Conservation (phyloP, 2,113 vertebrate genomes). For the Pheucticus melanocephalus region DNA sequence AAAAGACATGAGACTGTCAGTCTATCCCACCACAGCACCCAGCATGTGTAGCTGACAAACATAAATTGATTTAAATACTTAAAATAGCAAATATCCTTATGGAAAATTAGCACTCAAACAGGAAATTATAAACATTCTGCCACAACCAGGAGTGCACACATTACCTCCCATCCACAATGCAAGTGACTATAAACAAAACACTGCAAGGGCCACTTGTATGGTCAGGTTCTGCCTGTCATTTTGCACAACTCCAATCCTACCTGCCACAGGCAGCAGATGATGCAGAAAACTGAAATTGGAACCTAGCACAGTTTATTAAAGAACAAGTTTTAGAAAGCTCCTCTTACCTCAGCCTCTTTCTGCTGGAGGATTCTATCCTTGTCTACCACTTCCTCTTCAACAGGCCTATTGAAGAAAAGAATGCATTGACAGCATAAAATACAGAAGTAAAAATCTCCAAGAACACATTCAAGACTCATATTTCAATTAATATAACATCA, state of each 20-base stretch:
- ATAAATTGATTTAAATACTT: neutral
- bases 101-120: neutral
- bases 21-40: neutral
- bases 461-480: neutral
- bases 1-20: neutral
- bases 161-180: neutral
- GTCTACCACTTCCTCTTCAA: constrained; percentile 87
- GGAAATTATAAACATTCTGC: neutral
- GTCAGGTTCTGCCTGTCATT: neutral
- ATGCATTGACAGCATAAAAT: neutral
- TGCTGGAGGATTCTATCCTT: constrained; percentile 92
- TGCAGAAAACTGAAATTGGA: neutral
- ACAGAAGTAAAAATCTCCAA: neutral
- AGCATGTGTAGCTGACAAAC: neutral
- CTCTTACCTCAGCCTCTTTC: constrained; percentile 89
- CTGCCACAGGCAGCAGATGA: neutral
- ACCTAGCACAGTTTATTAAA: neutral
- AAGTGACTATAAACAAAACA: neutral
- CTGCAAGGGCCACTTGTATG: neutral
- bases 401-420: constrained; percentile 72
- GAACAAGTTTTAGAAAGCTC: neutral
- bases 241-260: neutral
- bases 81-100: neutral
- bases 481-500: neutral
- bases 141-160: neutral